Percentiles rank a stretch among this genome's conserved stretches.
phyloP scores from a whole-genome alignment of 1,140 invertebrate species.

The Papilio dardanus region DNA sequence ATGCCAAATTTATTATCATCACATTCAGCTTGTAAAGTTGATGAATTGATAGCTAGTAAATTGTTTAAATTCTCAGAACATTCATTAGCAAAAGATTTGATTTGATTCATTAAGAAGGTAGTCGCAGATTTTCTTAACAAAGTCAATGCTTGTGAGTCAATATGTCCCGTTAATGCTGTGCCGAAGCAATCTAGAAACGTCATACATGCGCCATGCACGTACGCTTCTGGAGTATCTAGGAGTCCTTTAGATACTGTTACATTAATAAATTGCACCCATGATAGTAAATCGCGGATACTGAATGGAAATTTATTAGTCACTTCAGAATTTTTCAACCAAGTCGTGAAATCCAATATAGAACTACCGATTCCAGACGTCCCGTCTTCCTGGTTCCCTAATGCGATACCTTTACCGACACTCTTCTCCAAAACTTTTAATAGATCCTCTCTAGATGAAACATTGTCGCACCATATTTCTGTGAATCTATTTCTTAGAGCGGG shows the following conservation, averaged over 20 bases:
- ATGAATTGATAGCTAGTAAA: slow-evolving; percentile 61
- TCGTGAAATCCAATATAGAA: slow-evolving; percentile 90
- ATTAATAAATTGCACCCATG: slow-evolving; percentile 97
- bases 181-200: slow-evolving; percentile 96
- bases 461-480: slow-evolving; percentile 99
- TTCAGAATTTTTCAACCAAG: slow-evolving; percentile 89
- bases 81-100: slow-evolving; percentile 65
- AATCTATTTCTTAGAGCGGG: slow-evolving; percentile 98
- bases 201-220: slow-evolving; percentile 94
- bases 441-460: slow-evolving; percentile 86
- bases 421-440: slow-evolving; percentile 91
- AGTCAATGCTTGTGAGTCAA: slow-evolving; percentile 82
- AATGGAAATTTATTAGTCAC: slow-evolving; percentile 91
- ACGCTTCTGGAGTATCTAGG: slow-evolving; percentile 85
- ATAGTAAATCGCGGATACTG: slow-evolving; percentile 96
- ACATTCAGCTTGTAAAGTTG: slow-evolving; percentile 59
- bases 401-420: slow-evolving; percentile 85
- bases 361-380: slow-evolving; percentile 84
- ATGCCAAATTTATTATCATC: slow-evolving; percentile 85
- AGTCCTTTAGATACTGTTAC: slow-evolving; percentile 78
- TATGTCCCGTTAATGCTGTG: slow-evolving; percentile 85
- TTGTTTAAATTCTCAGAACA: slow-evolving; percentile 58
- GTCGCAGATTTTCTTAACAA: slow-evolving; percentile 80
- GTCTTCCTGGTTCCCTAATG: slow-evolving; percentile 83
- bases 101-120: slow-evolving; percentile 81